Evolutionary conservation across 2,113 vertebrate genomes (phyloP), one percentile per base, ranked within the genome.

Genomic region (Cynopterus brachyotis): DNA sequence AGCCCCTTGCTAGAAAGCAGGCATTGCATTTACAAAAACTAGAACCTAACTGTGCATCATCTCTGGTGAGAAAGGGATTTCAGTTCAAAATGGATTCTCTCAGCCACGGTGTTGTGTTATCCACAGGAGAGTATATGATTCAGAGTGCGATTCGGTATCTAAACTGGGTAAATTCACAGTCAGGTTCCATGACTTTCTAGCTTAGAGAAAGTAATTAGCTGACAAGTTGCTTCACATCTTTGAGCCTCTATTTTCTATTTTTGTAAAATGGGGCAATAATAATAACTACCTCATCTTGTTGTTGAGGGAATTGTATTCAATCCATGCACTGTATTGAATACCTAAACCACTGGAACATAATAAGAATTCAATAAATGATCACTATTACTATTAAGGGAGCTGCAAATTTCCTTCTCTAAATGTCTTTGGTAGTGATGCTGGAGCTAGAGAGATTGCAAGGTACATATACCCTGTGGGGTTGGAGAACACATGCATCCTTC

Each of bases 211-310:
- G 24, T 82, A 66, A 66, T 3, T 50, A 15, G 17, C 45, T 94
- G 45, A 40, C 35, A 75, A 60, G 12, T 76, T 37, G 45, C 81
- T 93, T 90, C 20, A 35, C 6, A 50, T 50, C 22, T 83, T 15
- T 40, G 53, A 80, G 5, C 22, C 32, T 96, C 60, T 78, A 17
- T 72, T 93, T 93, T n/a, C 11, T 69, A 11, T 26, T 60, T 60
- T 55, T 78, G 19, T 40, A 59, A 72, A 86, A 55, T 62, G 45
- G 37, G n/a, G 22, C 9, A 64, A 37, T 50, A 55, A 76, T 66
- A 80, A 66, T 40, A 91, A 57, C 16, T 1, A 20, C 1, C 19
- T 89, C 26, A 32, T 6, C 16, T 42, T 45, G 10, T 64, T 73
- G 87, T 82, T 26, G 26, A 69, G 30, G 66, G 6, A 24, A 24